phyloP scores from a whole-genome alignment of 2,888 invertebrate species.

The Lucinisca nassula region DNA sequence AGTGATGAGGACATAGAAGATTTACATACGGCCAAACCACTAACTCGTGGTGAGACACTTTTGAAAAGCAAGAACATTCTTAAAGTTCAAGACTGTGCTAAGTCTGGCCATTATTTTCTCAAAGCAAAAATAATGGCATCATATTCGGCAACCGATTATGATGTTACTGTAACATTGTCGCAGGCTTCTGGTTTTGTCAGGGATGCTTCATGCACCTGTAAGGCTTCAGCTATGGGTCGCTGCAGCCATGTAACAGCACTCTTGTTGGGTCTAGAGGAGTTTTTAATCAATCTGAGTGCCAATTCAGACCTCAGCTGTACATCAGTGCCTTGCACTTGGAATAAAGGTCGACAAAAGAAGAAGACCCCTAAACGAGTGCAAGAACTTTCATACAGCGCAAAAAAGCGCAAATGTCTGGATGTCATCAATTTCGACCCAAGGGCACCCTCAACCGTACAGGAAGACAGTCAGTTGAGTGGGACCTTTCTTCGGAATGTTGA shows the following conservation, averaged over 20 bases:
- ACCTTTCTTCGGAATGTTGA: neutral
- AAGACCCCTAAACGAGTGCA: slow-evolving; percentile 6
- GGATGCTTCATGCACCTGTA: slow-evolving; percentile 28
- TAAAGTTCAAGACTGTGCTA: slow-evolving; percentile 46
- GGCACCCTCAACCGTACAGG: neutral
- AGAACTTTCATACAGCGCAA: neutral
- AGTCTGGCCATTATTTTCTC: slow-evolving; percentile 34
- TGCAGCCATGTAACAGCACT: slow-evolving; percentile 19
- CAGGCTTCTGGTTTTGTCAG: slow-evolving; percentile 19
- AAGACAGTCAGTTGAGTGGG: neutral
- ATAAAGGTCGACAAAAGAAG: neutral
- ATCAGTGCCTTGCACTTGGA: slow-evolving; percentile 25
- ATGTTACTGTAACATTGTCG: slow-evolving; percentile 29
- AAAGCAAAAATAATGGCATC: slow-evolving; percentile 53
- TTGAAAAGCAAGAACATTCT: slow-evolving; percentile 48
- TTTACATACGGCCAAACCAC: slow-evolving; percentile 55
- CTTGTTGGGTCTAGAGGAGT: no score
- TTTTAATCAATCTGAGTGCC: no score
- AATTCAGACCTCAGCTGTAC: no score
- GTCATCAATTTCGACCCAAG: slow-evolving; percentile 7
- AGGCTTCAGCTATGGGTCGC: slow-evolving; percentile 12
- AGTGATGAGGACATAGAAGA: slow-evolving; percentile 47
- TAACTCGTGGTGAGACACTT: no score
- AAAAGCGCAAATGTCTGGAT: neutral
- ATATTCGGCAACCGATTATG: slow-evolving; percentile 9